Percentiles rank a stretch among this genome's conserved stretches.
phyloP scores from a whole-genome alignment of 2,113 vertebrate genomes.

The Columba janthina region DNA sequence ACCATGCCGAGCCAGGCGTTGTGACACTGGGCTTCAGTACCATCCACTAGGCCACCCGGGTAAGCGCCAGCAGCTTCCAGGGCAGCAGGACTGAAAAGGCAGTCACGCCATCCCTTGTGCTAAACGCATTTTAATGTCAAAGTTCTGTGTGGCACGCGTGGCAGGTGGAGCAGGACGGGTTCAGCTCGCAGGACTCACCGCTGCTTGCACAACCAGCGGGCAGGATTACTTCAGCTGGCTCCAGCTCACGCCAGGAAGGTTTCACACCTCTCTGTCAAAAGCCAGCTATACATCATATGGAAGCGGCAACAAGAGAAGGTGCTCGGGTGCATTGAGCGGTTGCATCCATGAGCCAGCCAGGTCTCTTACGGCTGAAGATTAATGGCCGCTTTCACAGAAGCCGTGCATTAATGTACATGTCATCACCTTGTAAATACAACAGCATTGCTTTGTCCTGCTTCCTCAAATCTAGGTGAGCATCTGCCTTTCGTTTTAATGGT shows the following conservation, averaged over 20 bases:
- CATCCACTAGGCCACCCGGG: background rate
- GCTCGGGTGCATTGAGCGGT: accelerated
- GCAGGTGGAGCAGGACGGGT: background rate
- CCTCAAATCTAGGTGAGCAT: background rate
- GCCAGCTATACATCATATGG: background rate
- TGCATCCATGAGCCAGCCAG: background rate
- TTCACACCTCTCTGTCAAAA: background rate
- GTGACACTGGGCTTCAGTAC: background rate
- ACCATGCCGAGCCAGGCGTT: background rate
- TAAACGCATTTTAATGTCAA: background rate
- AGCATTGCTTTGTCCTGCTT: background rate
- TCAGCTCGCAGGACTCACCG: accelerated
- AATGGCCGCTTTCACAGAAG: accelerated
- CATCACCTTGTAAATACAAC: background rate
- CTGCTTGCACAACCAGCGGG: background rate
- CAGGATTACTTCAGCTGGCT: background rate
- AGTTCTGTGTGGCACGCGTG: background rate
- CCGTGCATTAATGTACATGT: background rate
- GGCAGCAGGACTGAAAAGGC: background rate
- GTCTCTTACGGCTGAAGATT: background rate
- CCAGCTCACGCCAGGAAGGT: accelerated
- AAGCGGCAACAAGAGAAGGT: background rate
- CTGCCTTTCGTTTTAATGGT: background rate
- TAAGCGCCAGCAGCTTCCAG: background rate
- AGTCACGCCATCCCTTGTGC: accelerated